Base-by-base conservation (phyloP, 2,113 vertebrate genomes). In the Lasiurus borealis region DNA sequence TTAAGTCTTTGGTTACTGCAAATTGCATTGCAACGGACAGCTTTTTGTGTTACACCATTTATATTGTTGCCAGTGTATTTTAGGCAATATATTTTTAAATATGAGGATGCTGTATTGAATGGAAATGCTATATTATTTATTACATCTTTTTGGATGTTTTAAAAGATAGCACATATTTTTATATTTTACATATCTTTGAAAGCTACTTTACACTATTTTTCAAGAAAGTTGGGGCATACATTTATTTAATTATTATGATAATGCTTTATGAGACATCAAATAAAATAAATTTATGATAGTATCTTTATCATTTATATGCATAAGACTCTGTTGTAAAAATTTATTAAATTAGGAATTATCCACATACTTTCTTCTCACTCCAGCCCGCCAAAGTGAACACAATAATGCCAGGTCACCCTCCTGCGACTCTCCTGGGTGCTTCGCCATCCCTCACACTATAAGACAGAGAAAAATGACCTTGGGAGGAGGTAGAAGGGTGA, bases 181-280 rank as follows among this genome's bases (percentile, higher is more conserved):
- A 73, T 34, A 75, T 73, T 87, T 91, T 75, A 52, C 87, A 21
- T 23, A 57, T 76, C 34, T 75, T 72, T 75, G 48, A 96, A 93
- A 82, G 15, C 11, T 59, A 75, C 16, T 75, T 87, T 62, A 75
- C 93, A 68, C 40, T 75, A 15, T 83, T 75, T 90, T 93, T 68
- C 1, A 18, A 86, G 52, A 83, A 82, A 66, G 14, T n/a, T 76
- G 13, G n/a, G 16, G 21, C 4, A 81, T 69, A 44, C 52, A 83
- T 64, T 77, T 84, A 66, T 89, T 93, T 87, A 14, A 90, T 84
- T 68, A 69, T 85, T 85, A 84, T 81, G 18, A 77, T 81, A 92
- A 46, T 46, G 6, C 7, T 15, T 84, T 50, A 75, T 75, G 29
- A 87, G 71, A 2, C 14, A 64, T 18, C 40, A 86, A 48, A n/a